Evolutionary conservation across 2,888 invertebrate genomes (phyloP), one percentile per base, ranked within the genome.

Genomic region (Arge pagana): DNA sequence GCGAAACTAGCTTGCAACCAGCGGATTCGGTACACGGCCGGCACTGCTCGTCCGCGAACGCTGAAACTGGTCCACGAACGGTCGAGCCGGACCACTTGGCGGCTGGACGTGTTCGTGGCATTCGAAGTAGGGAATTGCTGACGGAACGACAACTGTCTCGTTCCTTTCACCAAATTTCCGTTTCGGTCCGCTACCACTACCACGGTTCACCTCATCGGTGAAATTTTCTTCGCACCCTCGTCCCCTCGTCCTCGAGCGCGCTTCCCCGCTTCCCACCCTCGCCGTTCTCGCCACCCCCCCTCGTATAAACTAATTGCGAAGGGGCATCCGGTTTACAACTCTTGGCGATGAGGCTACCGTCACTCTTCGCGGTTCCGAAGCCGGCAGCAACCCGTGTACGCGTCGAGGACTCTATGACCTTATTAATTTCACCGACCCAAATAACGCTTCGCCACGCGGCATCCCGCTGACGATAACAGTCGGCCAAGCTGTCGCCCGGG

Each of bases 251-350:
- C 57, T 62, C 56, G 57, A 54, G 55, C 54, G 58, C 57, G 60
- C 50, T 64, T 60, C 57, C 48, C 53, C 31, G 43, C 42, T 49
- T 53, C 52, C 49, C 55, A 48, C 54, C 55, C 57, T 57, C 61
- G 54, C 48, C 53, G 30, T 45, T 52, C 50, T 50, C 56, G 56
- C 55, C 50, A 30, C 33, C 37, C 36, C 49, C 41, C 35, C 55
- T 50, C 15, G 41, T 49, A 51, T 48, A 52, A 61, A 63, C 63
- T 61, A 65, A 60, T 61, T 60, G 61, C 61, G 19, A 36, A 35
- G 30, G n/a, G 45, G 28, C 42, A 42, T 53, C 42, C 30, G 41
- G 26, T 42, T 41, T 42, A 33, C 52, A 24, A 31, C 49, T 50
- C 50, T 23, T 41, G 21, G 36, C 36, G 42, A 35, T 19, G 28